A percentile compares a stretch with the other conserved stretches of the same genome.
These are phyloP conservation scores for Garra rufa DNA, from an alignment of 2,113 vertebrate genomes.

Conservation along the genomic window DNA sequence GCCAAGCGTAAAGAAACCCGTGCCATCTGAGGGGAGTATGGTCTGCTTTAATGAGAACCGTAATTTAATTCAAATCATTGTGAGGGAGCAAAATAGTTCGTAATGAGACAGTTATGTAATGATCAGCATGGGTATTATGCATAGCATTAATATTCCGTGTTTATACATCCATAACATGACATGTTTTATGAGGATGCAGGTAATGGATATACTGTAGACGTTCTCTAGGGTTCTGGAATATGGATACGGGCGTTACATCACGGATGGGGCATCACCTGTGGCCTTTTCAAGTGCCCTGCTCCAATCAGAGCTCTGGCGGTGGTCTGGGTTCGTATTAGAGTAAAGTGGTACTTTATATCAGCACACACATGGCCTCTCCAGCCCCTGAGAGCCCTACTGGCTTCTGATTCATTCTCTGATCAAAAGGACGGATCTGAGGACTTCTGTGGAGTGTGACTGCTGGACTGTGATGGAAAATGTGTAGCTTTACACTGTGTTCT, in stretches of 20 bases:
- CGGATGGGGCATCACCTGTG: background rate
- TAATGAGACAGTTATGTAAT: conserved; percentile 48
- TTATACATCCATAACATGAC: background rate
- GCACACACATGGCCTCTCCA: conserved; percentile 2
- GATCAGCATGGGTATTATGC: background rate
- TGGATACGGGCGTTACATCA: background rate
- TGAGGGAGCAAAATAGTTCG: conserved; percentile 3
- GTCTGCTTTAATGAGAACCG: conserved; percentile 7
- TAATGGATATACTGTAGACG: background rate
- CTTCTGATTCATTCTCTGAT: background rate
- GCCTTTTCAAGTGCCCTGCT: conserved; percentile 46
- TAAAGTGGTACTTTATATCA: conserved; percentile 34
- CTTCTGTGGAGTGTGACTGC: background rate
- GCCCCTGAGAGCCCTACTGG: background rate
- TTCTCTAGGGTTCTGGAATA: conserved; percentile 37
- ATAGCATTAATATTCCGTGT: background rate
- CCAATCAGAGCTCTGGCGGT: conserved; percentile 51
- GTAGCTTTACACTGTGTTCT: background rate
- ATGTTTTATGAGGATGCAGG: background rate
- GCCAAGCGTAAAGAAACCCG: conserved; percentile 15
- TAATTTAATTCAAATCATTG: conserved; percentile 18
- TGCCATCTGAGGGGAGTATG: conserved; percentile 19
- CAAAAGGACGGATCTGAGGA: background rate
- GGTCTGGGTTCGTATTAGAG: conserved; percentile 44
- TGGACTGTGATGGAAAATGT: background rate